Conservation (phyloP, 2,797 vertebrate species). For the Sandelia bainsii region DNA sequence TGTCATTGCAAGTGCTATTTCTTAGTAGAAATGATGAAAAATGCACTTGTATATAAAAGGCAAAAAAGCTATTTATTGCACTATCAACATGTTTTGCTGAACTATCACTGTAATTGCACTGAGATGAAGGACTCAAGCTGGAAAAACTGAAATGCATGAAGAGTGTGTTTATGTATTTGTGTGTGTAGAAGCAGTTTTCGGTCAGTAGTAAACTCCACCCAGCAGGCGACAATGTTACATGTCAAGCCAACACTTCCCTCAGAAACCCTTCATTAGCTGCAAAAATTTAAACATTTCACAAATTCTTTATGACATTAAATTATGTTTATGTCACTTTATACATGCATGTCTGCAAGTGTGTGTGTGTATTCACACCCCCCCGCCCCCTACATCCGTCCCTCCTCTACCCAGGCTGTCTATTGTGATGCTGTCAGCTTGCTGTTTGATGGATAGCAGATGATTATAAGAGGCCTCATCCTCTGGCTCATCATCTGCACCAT, state of each 20-base stretch:
- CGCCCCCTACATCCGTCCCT: constrained; percentile 20
- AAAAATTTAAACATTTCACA: background rate
- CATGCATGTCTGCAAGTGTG: background rate
- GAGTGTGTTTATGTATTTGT: background rate
- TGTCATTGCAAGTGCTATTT: constrained; percentile 37
- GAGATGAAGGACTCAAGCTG: constrained; percentile 31
- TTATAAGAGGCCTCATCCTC: constrained; percentile 57
- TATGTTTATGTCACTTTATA: background rate
- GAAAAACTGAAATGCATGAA: constrained; percentile 19
- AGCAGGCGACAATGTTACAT: constrained; percentile 1
- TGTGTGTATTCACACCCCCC: constrained; percentile 6
- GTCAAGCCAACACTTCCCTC: background rate
- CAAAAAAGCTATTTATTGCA: constrained; percentile 24
- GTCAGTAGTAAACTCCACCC: constrained; percentile 10
- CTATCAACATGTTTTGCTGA: constrained; percentile 44
- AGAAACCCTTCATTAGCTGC: constrained; percentile 18
- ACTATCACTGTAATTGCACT: constrained; percentile 24
- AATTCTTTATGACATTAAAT: background rate
- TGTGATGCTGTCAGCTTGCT: constrained; percentile 71
- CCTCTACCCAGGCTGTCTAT: constrained; percentile 41
- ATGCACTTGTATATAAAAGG: constrained; percentile 29
- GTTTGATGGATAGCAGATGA: constrained; percentile 70
- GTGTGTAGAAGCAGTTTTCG: constrained; percentile 15
- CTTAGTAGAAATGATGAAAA: constrained; percentile 45
- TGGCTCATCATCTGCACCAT: constrained; percentile 66